Evolutionary conservation across 2,888 invertebrate species (phyloP), one percentile per base, ranked within the genome.

Genomic region (Caenorhabditis imperialis): DNA sequence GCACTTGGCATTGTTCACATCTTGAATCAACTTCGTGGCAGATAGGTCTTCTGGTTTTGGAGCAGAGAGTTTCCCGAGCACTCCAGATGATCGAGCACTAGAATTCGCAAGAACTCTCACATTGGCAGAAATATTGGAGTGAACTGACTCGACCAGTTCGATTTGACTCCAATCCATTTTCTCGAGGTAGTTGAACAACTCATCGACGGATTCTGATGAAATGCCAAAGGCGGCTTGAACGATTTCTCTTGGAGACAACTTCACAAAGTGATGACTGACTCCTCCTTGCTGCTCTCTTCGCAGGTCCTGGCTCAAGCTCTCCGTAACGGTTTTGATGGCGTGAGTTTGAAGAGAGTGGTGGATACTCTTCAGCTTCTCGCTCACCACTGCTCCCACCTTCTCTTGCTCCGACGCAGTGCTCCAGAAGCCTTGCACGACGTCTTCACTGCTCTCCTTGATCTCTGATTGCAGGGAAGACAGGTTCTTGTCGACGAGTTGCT

Each of bases 381-480:
- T 37, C 3, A 73, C 48, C 14, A 58, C 33, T 5, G 57, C 63
- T 20, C 60, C 53, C 14, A 73, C 47, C 33, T 48, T 50, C 33
- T 73, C 65, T 27, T 47, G n/a, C 27, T 71, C 65, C 1, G 50
- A 65, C 23, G 60, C 50, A 3, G 76, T 74, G 23, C 35, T 74
- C 78, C 78, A 79, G 67, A 79, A 71, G 51, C 78, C 78, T 48
- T 62, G 62, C n/a, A 71, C 55, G 14, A 63, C 30, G 40, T 74
- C 67, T 53, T 79, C 78, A 16, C 44, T 50, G 10, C 71, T 57
- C 30, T 75, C 63, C 23, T 42, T 35, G n/a, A 72, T 38, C 30
- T 57, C 57, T 5, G 65, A 42, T 35, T 57, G 47, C 25, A 65
- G n/a, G 7, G 54, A 25, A 1, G 48, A 18, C 25, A 57, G 4